These are phyloP conservation scores for Ormyrus pomaceus DNA, from an alignment of 2,888 invertebrate genomes.

Conservation along the genomic window DNA sequence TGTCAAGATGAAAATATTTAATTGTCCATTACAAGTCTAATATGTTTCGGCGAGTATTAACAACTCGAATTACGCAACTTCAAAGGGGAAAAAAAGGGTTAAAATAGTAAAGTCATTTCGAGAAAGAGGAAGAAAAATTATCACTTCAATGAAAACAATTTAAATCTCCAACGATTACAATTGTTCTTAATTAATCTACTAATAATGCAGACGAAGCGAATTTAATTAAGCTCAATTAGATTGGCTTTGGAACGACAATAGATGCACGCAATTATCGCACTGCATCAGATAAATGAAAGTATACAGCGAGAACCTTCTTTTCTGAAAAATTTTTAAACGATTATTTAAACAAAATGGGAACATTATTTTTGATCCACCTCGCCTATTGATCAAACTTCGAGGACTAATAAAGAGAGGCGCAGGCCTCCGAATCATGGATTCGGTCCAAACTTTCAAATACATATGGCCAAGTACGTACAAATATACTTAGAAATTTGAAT, in stretches of 20 bases:
- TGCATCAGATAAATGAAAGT: constrained; percentile 14
- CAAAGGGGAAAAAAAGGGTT: background rate
- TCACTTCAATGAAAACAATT: background rate
- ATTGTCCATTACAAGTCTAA: no score
- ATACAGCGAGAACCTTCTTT: background rate
- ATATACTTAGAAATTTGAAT: no score
- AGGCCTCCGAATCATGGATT: no score
- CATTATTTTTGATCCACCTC: no score
- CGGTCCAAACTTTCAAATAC: no score
- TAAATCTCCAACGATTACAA: background rate
- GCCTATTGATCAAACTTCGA: no score
- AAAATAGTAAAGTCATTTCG: no score
- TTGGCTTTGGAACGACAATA: constrained; percentile 1
- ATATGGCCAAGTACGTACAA: no score
- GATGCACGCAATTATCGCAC: background rate
- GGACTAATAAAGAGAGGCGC: no score
- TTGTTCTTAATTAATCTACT: background rate
- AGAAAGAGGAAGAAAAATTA: background rate
- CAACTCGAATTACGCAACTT: no score
- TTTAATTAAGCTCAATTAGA: constrained; percentile 19
- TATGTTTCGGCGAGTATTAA: no score
- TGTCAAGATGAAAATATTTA: background rate
- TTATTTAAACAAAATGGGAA: background rate
- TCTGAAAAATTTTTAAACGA: background rate
- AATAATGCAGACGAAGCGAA: constrained; percentile 10